Conservation (phyloP, 2,888 invertebrate genomes). For the Drosophila maculinotata region DNA sequence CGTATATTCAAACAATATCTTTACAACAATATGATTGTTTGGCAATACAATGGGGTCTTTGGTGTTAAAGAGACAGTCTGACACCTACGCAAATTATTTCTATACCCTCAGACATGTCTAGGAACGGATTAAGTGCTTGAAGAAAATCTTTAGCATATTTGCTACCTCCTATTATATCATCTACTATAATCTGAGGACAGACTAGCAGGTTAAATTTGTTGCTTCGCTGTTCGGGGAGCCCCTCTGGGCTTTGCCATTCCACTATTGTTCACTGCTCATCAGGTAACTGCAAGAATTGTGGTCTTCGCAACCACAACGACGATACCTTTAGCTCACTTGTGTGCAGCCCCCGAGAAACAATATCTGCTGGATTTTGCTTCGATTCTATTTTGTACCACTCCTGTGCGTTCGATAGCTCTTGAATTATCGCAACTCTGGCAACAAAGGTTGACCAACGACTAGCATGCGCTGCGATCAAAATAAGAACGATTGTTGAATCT, state of each 20-base stretch:
- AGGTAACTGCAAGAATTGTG: neutral
- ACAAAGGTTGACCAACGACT: too few relatives aligned
- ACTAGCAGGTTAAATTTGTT: neutral
- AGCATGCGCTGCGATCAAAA: too few relatives aligned
- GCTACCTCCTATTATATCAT: too few relatives aligned
- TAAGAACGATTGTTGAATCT: too few relatives aligned
- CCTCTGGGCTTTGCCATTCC: neutral
- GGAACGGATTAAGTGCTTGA: neutral
- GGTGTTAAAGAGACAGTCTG: slow-evolving; percentile 19
- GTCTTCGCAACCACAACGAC: neutral
- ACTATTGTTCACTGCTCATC: neutral
- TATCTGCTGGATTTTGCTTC: neutral
- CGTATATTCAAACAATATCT: neutral
- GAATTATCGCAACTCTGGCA: too few relatives aligned
- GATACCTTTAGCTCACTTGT: neutral
- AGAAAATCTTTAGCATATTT: neutral
- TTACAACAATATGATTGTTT: too few relatives aligned
- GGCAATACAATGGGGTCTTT: slow-evolving; percentile 8
- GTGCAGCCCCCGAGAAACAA: slow-evolving; percentile 1
- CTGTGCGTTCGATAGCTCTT: too few relatives aligned
- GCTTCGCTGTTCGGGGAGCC: neutral
- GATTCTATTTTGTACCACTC: too few relatives aligned
- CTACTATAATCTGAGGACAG: too few relatives aligned
- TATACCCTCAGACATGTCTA: slow-evolving; percentile 22
- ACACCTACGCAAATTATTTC: slow-evolving; percentile 60